phyloP scores from a whole-genome alignment of 2,113 vertebrate species.

The Eretmodus cyanostictus region DNA sequence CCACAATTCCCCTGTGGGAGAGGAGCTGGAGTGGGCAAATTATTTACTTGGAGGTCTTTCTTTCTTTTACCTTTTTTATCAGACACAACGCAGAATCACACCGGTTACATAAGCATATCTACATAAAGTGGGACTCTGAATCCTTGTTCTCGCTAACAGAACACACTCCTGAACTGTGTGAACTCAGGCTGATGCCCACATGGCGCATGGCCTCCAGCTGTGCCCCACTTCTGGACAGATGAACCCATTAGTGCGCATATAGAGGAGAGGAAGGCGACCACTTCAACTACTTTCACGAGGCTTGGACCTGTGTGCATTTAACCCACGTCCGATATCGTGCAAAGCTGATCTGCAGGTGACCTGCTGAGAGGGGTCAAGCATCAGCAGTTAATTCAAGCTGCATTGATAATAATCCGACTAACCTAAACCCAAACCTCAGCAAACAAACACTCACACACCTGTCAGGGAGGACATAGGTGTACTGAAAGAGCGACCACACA shows the following conservation, averaged over 20 bases:
- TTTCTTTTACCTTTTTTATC: too few species aligned
- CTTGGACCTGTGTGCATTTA: background rate
- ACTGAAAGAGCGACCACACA: background rate
- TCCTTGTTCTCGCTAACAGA: background rate
- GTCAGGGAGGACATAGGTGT: background rate
- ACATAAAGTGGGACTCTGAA: background rate
- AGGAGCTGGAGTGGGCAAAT: too few species aligned
- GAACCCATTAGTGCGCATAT: background rate
- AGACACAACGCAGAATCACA: too few species aligned
- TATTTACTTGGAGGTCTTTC: too few species aligned
- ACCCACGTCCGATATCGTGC: background rate
- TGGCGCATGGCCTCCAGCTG: background rate
- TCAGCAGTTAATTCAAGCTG: background rate
- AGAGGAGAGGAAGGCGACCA: background rate
- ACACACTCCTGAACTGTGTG: background rate
- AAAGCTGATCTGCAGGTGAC: background rate
- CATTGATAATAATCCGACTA: background rate
- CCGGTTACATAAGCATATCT: background rate
- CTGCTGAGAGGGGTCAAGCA: background rate
- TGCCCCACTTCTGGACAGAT: slow-evolving; percentile 22
- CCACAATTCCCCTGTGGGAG: too few species aligned
- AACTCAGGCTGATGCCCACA: background rate
- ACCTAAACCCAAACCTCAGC: background rate
- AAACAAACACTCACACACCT: background rate
- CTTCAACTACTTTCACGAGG: background rate